phyloP scores from a whole-genome alignment of 2,797 vertebrate genomes.

The Poliocrania exsul region DNA sequence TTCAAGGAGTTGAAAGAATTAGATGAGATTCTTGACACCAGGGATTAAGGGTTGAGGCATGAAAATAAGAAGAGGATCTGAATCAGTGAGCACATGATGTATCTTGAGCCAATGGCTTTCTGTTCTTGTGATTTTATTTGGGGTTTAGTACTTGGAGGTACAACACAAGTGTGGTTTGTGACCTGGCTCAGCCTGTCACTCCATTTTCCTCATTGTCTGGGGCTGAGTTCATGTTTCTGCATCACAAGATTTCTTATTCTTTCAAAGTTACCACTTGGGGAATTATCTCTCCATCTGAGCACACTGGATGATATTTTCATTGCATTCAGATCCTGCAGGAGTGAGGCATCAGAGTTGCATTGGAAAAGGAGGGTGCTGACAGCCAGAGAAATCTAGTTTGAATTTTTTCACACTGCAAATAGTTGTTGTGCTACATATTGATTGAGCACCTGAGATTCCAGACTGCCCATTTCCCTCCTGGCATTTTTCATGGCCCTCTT shows the following conservation, averaged over 20 bases:
- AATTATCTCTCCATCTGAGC: background rate
- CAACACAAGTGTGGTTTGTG: background rate
- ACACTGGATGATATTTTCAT: background rate
- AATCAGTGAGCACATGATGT: background rate
- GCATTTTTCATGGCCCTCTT: background rate
- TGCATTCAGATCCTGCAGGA: background rate
- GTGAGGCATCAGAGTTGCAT: background rate
- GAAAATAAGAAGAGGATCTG: constrained; percentile 48
- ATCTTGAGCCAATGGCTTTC: constrained; percentile 16
- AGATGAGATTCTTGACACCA: constrained; percentile 59
- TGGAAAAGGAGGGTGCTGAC: background rate
- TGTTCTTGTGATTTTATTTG: constrained; percentile 16
- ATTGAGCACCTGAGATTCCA: background rate
- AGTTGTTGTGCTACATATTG: background rate
- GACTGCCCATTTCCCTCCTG: background rate
- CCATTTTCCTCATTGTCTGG: background rate
- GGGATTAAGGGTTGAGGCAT: constrained; percentile 37
- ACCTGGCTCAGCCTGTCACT: background rate
- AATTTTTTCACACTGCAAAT: background rate
- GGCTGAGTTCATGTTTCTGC: background rate
- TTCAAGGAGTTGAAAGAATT: constrained; percentile 29
- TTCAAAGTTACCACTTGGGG: background rate
- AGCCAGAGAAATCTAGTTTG: background rate
- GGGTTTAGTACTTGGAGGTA: background rate
- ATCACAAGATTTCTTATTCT: background rate